These are phyloP conservation scores for Buathra laborator DNA, from an alignment of 2,888 invertebrate genomes.

Conservation along the genomic window DNA sequence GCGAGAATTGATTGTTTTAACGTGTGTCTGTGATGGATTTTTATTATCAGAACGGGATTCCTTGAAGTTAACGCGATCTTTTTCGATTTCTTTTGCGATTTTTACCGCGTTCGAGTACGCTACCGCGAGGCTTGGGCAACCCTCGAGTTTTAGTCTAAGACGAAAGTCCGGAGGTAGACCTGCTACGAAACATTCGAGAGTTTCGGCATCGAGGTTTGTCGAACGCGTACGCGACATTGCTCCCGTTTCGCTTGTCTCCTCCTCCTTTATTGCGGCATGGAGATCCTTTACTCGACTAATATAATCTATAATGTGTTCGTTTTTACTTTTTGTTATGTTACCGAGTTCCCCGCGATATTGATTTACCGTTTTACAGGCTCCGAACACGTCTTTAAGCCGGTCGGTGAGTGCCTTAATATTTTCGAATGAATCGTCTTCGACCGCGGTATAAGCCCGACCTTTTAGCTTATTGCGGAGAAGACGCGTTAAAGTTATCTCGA, in stretches of 20 bases:
- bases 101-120: too few species aligned
- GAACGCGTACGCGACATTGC: too few species aligned
- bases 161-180: too few species aligned
- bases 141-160: too few species aligned
- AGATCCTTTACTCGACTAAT: constrained; percentile 50
- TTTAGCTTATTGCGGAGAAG: constrained; percentile 32
- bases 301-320: constrained; percentile 46
- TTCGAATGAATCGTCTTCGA: too few species aligned
- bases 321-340: background rate
- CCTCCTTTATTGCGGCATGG: background rate
- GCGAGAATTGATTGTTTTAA: too few species aligned
- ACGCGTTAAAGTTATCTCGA: constrained; percentile 8
- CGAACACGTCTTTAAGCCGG: background rate
- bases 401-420: background rate
- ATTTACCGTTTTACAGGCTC: background rate
- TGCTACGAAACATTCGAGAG: too few species aligned
- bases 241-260: background rate
- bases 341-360: constrained; percentile 36
- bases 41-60: too few species aligned
- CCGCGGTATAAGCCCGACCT: constrained; percentile 41
- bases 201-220: background rate
- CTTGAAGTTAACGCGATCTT: too few species aligned
- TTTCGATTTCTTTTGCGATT: too few species aligned
- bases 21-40: too few species aligned
- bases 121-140: too few species aligned